phyloP scores from a whole-genome alignment of 2,888 invertebrate genomes.

The Cataglyphis altisquamis region DNA sequence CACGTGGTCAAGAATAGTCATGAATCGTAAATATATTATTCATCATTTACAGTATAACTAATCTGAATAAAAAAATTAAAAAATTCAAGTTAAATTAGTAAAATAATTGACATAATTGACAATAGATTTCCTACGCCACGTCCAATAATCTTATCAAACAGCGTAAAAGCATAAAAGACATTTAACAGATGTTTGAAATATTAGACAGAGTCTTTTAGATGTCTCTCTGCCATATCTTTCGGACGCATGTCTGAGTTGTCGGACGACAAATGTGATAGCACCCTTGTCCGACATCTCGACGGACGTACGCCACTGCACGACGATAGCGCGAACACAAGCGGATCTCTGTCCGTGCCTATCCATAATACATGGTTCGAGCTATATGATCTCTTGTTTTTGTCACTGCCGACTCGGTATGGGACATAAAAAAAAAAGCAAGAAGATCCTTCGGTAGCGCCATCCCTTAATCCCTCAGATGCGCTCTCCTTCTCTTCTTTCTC shows the following conservation, averaged over 20 bases:
- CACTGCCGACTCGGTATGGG: slow-evolving; percentile 71
- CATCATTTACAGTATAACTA: neutral
- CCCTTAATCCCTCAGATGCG: slow-evolving; percentile 14
- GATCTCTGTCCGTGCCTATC: slow-evolving; percentile 73
- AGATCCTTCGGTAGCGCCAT: slow-evolving; percentile 27
- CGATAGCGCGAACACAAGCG: slow-evolving; percentile 75
- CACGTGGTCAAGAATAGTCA: neutral
- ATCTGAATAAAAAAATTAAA: neutral
- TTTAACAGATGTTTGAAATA: slow-evolving; percentile 48
- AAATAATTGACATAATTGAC: neutral
- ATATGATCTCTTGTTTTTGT: slow-evolving; percentile 78
- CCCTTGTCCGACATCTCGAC: slow-evolving; percentile 42
- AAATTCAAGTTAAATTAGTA: neutral
- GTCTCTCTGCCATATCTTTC: slow-evolving; percentile 19
- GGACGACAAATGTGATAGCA: slow-evolving; percentile 36
- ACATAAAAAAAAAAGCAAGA: slow-evolving; percentile 47
- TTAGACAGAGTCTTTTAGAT: slow-evolving; percentile 42
- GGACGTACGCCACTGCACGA: slow-evolving; percentile 70
- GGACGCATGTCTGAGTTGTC: neutral
- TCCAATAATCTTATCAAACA: slow-evolving; percentile 18
- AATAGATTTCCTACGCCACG: neutral
- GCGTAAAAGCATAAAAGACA: neutral
- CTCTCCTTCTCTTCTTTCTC: neutral
- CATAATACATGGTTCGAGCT: slow-evolving; percentile 65
- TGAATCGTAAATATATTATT: neutral